Evolutionary conservation across 2,113 vertebrate species (phyloP).

Genomic region (Circaetus cinerascens): DNA sequence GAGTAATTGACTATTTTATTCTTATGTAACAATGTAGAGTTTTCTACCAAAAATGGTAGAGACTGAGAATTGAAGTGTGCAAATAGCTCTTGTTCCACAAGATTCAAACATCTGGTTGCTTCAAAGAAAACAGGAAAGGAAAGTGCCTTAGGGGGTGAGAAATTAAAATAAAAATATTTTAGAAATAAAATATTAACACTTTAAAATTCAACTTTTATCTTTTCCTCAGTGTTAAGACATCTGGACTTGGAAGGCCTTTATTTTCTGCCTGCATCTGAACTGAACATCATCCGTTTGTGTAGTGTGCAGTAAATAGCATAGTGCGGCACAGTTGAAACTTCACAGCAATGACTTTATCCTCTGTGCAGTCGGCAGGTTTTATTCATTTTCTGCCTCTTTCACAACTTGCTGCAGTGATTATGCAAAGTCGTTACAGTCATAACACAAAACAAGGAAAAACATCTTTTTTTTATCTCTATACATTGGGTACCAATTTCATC

Average conservation of each 20-base stretch:
- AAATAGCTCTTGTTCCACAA: neutral
- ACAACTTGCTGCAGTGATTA: constrained; percentile 28
- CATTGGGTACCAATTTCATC: neutral
- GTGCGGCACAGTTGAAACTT: neutral
- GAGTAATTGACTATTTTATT: neutral
- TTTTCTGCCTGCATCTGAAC: neutral
- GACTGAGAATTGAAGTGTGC: neutral
- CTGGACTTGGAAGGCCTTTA: neutral
- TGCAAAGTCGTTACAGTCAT: neutral
- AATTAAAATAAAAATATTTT: constrained; percentile 1
- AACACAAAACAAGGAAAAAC: neutral
- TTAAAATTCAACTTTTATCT: neutral
- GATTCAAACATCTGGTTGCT: constrained; percentile 5
- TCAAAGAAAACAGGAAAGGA: neutral
- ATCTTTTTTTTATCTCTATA: neutral
- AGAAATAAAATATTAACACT: neutral
- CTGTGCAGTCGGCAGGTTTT: neutral
- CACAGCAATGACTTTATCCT: neutral
- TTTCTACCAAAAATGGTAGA: neutral
- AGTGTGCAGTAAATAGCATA: neutral
- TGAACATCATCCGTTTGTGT: neutral
- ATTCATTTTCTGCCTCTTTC: constrained; percentile 28
- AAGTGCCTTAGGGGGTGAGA: neutral
- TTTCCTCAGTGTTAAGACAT: neutral
- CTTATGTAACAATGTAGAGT: neutral